Evolutionary conservation across 2,797 vertebrate species (phyloP).

Genomic region (Darevskia mixta): DNA sequence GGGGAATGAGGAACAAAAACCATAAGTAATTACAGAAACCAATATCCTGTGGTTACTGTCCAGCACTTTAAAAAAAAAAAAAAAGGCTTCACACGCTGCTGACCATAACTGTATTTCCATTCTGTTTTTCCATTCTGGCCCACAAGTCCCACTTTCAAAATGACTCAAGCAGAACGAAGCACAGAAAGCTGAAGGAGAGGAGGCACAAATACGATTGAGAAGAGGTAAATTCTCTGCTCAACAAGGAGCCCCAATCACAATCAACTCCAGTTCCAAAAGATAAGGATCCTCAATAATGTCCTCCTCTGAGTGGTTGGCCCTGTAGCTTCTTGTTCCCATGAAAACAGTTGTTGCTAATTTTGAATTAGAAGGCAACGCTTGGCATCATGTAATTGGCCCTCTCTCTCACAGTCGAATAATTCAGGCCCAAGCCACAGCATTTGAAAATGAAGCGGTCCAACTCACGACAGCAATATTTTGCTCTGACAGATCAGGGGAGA

Average conservation of each 20-base stretch:
- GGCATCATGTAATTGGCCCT: neutral
- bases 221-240: slow-evolving; percentile 73
- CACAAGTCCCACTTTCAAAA: slow-evolving; percentile 47
- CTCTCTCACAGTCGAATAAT: neutral
- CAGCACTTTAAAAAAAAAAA: slow-evolving; percentile 57
- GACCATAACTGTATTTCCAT: slow-evolving; percentile 55
- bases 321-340: slow-evolving; percentile 73
- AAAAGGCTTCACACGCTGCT: slow-evolving; percentile 59
- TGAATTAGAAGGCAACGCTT: neutral
- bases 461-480: too few relatives aligned
- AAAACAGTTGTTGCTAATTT: slow-evolving; percentile 67
- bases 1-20: slow-evolving; percentile 44
- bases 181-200: slow-evolving; percentile 58
- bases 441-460: too few relatives aligned
- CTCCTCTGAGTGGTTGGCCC: slow-evolving; percentile 58
- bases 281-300: slow-evolving; percentile 78
- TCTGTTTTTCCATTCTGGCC: slow-evolving; percentile 60
- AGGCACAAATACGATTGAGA: slow-evolving; percentile 65
- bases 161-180: slow-evolving; percentile 59
- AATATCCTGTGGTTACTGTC: slow-evolving; percentile 59
- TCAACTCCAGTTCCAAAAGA: slow-evolving; percentile 76
- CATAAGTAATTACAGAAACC: slow-evolving; percentile 59
- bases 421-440: neutral
- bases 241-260: slow-evolving; percentile 71
- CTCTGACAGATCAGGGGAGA: too few relatives aligned